Evolutionary conservation across 2,113 vertebrate species (phyloP), one percentile per base, ranked within the genome.

Genomic region (Struthidea cinerea): DNA sequence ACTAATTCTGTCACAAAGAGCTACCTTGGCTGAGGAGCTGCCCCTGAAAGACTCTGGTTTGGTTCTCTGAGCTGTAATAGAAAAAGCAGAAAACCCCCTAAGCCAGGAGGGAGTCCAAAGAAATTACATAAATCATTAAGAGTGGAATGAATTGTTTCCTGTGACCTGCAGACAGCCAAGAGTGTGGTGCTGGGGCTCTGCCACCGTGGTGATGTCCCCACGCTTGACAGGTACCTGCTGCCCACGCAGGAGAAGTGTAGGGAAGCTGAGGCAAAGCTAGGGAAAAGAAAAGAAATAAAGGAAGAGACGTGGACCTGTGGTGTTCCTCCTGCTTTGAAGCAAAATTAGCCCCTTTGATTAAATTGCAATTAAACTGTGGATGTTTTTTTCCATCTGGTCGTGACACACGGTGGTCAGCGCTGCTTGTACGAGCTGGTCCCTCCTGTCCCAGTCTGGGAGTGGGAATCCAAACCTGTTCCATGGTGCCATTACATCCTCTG

Each of bases 81-180:
- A 30, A 81, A 95, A 95, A 94, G 27, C 77, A 94, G 90, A 92
- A 84, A 77, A 19, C 5, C 65, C 79, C 11, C 3, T 17, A 42
- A 87, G 32, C 65, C 80, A 89, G 80, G 69, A 96, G 60, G 0
- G 23, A 81, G 61, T 87, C 87, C 93, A 96, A 78, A 77, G 90
- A 86, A 95, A 88, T 83, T 37, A 46, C 30, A 83, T 70, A 88
- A 96, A 83, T 94, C 75, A 59, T 91, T 91, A 88, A 23, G 70
- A 63, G 71, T 44, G 55, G 87, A 67, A 88, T 90, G 52, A 85
- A 74, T 94, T 90, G 85, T 96, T 93, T 94, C 89, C 89, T 86
- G 89, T 53, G 71, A 81, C 82, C 69, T 71, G 64, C 64, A 84
- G 76, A 44, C 47, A 84, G 91, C 64, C 84, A 89, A 46, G 64